Conservation (phyloP, 2,797 vertebrate genomes). For the Spinus olivaceus region DNA sequence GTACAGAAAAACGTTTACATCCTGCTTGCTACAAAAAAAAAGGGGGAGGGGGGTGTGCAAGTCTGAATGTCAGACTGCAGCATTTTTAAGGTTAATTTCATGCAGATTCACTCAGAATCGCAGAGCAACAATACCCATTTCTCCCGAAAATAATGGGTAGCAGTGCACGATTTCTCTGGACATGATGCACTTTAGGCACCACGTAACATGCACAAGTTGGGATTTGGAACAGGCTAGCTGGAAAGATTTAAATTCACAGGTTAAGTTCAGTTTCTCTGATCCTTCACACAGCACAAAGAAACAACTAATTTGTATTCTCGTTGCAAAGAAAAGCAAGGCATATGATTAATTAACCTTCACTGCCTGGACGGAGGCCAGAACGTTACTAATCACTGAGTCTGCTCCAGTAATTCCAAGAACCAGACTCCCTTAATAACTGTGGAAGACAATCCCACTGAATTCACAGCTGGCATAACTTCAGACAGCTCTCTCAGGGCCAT, state of each 20-base stretch:
- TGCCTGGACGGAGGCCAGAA: background rate
- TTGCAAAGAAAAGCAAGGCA: background rate
- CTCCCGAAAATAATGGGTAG: constrained; percentile 52
- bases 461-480: background rate
- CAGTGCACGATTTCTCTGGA: constrained; percentile 10
- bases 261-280: constrained; percentile 46
- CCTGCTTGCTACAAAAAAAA: constrained; percentile 67
- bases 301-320: background rate
- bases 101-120: constrained; percentile 67
- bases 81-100: constrained; percentile 59
- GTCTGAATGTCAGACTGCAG: constrained; percentile 56
- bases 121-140: constrained; percentile 40
- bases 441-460: background rate
- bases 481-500: background rate
- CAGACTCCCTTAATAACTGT: background rate
- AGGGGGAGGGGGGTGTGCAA: background rate
- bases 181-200: constrained; percentile 44
- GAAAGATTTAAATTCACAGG: constrained; percentile 37
- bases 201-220: constrained; percentile 43
- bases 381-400: background rate
- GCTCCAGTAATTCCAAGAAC: background rate
- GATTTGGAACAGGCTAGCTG: constrained; percentile 50
- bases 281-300: background rate
- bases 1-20: constrained; percentile 79
- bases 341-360: background rate